Evolutionary conservation across 2,888 invertebrate species (phyloP).

Genomic region (Sussaba pulchella): DNA sequence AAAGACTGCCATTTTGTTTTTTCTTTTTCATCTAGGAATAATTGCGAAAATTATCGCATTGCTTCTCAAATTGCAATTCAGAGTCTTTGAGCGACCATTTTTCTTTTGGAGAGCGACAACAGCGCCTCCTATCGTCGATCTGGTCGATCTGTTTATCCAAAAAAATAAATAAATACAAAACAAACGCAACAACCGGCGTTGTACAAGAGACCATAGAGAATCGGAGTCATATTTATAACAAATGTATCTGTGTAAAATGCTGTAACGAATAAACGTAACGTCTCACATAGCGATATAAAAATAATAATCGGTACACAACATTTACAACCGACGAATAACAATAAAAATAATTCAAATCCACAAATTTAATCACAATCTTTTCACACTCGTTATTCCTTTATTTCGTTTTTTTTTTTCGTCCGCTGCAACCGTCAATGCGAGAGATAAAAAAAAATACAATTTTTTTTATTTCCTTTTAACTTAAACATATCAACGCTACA

Average conservation of each 20-base stretch:
- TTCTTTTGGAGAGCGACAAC: too few relatives aligned
- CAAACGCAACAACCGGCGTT: conserved; percentile 44
- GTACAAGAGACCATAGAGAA: conserved; percentile 61
- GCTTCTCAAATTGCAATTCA: too few relatives aligned
- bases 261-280: conserved; percentile 55
- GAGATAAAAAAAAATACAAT: background rate
- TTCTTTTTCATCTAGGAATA: too few relatives aligned
- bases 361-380: conserved; percentile 49
- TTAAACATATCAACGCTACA: conserved; percentile 52
- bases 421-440: conserved; percentile 28
- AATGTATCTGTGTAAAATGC: conserved; percentile 63
- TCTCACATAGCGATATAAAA: conserved; percentile 38
- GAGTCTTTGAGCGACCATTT: too few relatives aligned
- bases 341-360: conserved; percentile 39
- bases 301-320: background rate
- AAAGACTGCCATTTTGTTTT: too few relatives aligned
- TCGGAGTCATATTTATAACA: conserved; percentile 67
- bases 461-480: conserved; percentile 24
- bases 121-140: too few relatives aligned
- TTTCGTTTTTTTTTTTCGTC: conserved; percentile 3
- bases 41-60: too few relatives aligned
- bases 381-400: conserved; percentile 25
- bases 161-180: conserved; percentile 21
- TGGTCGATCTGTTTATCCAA: conserved; percentile 27
- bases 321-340: conserved; percentile 22